These are phyloP conservation scores for Sphinx pinastri DNA, from an alignment of 2,888 invertebrate genomes.

Conservation along the genomic window DNA sequence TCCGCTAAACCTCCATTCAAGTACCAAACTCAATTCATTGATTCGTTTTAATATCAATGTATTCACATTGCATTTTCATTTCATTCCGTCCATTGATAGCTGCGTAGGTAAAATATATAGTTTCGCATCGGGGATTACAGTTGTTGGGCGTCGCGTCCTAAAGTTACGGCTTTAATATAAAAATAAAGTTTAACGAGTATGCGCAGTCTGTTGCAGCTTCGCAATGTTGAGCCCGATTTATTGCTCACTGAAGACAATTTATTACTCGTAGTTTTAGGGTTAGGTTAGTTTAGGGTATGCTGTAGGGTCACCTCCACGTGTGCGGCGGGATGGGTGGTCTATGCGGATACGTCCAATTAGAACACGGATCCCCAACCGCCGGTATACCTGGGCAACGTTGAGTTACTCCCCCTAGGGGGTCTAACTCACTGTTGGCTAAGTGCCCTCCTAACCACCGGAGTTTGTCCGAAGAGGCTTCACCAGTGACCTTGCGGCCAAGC, in stretches of 20 bases:
- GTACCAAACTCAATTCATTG: not conserved
- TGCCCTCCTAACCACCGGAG: no score
- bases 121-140: constrained; percentile 69
- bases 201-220: constrained; percentile 71
- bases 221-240: constrained; percentile 78
- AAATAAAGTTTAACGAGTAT: constrained; percentile 80
- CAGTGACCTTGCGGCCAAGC: no score
- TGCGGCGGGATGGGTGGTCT: no score
- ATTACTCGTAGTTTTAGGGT: constrained; percentile 68
- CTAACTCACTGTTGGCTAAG: no score
- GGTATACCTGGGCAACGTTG: no score
- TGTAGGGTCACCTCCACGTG: no score
- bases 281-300: no score
- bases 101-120: constrained; percentile 52
- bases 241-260: constrained; percentile 67
- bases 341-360: no score
- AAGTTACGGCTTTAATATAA: constrained; percentile 80
- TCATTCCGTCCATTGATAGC: constrained; percentile 17
- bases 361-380: no score
- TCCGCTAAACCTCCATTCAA: not conserved
- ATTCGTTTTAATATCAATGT: constrained; percentile 35
- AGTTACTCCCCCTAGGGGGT: no score
- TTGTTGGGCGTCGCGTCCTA: constrained; percentile 61
- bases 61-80: constrained; percentile 12
- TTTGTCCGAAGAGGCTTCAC: no score